These are phyloP conservation scores for Sphaerophoria rueppellii DNA, from an alignment of 2,888 invertebrate species.

Conservation along the genomic window DNA sequence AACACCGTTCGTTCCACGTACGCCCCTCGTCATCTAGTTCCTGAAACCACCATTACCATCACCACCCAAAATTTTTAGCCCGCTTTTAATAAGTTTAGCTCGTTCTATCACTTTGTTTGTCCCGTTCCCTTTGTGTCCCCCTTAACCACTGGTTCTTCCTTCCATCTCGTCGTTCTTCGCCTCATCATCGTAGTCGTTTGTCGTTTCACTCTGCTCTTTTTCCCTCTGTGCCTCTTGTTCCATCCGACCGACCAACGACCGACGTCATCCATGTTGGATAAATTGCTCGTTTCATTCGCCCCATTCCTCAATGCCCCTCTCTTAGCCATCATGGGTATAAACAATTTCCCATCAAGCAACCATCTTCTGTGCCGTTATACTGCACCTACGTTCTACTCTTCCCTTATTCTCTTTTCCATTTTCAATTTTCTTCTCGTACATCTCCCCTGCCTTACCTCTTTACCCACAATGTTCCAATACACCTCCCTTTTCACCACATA, in stretches of 20 bases:
- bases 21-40: conserved; percentile 22
- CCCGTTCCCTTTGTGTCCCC: conserved; percentile 5
- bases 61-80: conserved; percentile 55
- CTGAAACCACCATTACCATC: conserved; percentile 19
- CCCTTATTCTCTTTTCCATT: conserved; percentile 26
- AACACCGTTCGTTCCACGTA: conserved; percentile 14
- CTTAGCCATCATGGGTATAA: conserved; percentile 33
- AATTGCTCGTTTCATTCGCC: conserved; percentile 64
- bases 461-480: not conserved
- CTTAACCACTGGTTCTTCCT: not conserved
- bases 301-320: conserved; percentile 41
- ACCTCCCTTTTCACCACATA: not conserved
- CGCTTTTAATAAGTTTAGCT: conserved; percentile 74
- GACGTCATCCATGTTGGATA: conserved; percentile 73
- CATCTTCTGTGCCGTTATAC: conserved; percentile 52
- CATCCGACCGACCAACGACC: conserved; percentile 53
- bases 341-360: conserved; percentile 68
- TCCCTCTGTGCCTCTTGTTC: conserved; percentile 32
- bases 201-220: conserved; percentile 42
- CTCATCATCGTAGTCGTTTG: conserved; percentile 35
- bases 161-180: conserved; percentile 13
- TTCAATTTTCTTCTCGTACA: not conserved
- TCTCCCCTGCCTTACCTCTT: not conserved
- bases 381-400: conserved; percentile 26
- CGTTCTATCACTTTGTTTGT: conserved; percentile 63